Percentiles rank a stretch among this genome's conserved stretches.
phyloP scores from a whole-genome alignment of 2,797 vertebrate genomes.

The Megaceryle alcyon region DNA sequence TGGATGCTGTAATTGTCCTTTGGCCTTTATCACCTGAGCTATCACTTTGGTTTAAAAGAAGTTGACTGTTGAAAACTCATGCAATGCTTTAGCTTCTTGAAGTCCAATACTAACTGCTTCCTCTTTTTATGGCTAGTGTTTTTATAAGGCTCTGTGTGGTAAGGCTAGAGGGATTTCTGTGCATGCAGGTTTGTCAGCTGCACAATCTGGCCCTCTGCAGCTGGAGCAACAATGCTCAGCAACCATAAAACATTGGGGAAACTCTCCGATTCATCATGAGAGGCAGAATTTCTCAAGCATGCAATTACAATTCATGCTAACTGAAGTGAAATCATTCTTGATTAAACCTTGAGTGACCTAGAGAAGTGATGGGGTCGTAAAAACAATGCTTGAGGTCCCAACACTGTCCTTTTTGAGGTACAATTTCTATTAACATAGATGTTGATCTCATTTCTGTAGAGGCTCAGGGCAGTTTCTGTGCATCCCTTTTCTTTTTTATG shows the following conservation, averaged over 20 bases:
- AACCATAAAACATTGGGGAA: background rate
- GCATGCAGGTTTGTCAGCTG: background rate
- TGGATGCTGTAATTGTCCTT: background rate
- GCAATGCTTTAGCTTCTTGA: background rate
- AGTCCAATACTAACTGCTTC: background rate
- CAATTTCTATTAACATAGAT: background rate
- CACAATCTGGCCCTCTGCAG: background rate
- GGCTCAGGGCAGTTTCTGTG: background rate
- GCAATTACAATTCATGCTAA: background rate
- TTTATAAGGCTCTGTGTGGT: background rate
- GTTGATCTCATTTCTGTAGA: background rate
- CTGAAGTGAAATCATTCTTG: background rate
- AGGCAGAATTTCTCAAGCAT: constrained; percentile 4
- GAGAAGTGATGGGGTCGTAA: background rate
- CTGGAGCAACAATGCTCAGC: background rate
- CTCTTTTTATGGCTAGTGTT: background rate
- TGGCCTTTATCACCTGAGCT: background rate
- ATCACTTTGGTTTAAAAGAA: background rate
- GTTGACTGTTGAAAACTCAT: background rate
- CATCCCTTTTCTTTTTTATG: background rate
- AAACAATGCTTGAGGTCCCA: background rate
- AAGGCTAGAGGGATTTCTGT: background rate
- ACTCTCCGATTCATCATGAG: background rate
- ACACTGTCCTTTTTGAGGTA: background rate
- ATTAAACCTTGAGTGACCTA: background rate